Conservation (phyloP, 2,888 invertebrate genomes). For the Chrysotoxum bicinctum region DNA sequence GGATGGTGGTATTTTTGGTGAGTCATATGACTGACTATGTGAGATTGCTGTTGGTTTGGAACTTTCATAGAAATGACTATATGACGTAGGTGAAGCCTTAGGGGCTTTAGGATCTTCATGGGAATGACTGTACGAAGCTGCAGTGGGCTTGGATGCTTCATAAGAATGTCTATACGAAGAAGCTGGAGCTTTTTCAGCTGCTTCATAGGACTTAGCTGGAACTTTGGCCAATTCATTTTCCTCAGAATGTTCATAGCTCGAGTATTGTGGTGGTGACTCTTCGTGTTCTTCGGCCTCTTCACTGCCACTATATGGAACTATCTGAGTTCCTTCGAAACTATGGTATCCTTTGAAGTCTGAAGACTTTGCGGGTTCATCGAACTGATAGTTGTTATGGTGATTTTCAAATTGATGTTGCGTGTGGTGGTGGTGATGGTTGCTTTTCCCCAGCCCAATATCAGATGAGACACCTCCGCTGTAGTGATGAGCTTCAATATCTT, state of each 20-base stretch:
- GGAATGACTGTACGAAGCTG: constrained; percentile 1
- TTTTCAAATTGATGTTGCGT: constrained; percentile 13
- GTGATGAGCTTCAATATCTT: constrained; percentile 55
- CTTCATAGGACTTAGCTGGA: constrained; percentile 6
- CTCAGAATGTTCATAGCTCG: constrained; percentile 23
- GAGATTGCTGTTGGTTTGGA: neutral
- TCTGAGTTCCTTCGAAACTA: constrained; percentile 23
- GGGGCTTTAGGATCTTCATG: constrained; percentile 20
- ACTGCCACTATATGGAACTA: constrained; percentile 58
- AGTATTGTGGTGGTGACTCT: constrained; percentile 8
- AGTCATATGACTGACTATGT: neutral
- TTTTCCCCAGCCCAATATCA: constrained; percentile 2
- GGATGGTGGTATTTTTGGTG: neutral
- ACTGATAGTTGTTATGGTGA: constrained; percentile 39
- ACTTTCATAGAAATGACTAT: constrained; percentile 8
- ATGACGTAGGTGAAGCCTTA: neutral
- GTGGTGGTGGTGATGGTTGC: neutral
- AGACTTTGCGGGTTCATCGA: constrained; percentile 8
- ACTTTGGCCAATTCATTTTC: constrained; percentile 11
- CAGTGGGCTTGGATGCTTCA: neutral
- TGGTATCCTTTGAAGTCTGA: constrained; percentile 38
- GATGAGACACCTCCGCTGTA: constrained; percentile 33
- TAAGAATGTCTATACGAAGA: constrained; percentile 11
- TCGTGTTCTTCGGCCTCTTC: constrained; percentile 29
- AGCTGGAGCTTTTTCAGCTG: neutral